Evolutionary conservation across 1,140 invertebrate genomes (phyloP), one percentile per base, ranked within the genome.

Genomic region (Helicoverpa armigera): DNA sequence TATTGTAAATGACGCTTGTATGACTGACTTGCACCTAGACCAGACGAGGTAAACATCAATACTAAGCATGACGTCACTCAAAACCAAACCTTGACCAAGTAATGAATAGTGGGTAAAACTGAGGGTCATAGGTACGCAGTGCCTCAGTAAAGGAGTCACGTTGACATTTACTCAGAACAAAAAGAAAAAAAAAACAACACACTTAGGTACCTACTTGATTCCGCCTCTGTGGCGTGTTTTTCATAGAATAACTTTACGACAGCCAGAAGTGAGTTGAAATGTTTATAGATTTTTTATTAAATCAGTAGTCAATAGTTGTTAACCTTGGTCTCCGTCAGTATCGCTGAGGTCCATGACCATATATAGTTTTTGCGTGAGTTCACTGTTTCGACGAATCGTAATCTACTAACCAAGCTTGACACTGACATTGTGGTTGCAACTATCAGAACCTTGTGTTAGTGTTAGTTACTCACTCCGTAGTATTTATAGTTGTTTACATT

Each of bases 311-410:
- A 81, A 82, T 73, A 82, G 81, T 79, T 13, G 86, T 82, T 83
- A 80, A 80, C 89, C 88, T 91, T 89, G 87, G 78, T 83, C 79
- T 53, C 54, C 74, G 70, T 74, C 67, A 84, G 31, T 65, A 61
- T 61, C 63, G 61, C 63, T 73, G 83, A 87, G 88, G 88, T 90
- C 80, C 75, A 85, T 69, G 84, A 83, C 87, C 86, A 86, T 88
- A 87, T 83, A 89, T 83, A 89, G 86, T 73, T 86, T 85, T 86
- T 83, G 86, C 82, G 75, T 80, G 60, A 76, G 81, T 78, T 72
- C 51, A 82, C 65, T 72, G 18, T 69, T 80, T 77, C 54, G 67
- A 50, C 61, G 73, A 77, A 81, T 56, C 78, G 77, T 75, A 76
- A 80, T 76, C 63, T 23, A 13, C 73, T 35, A 48, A 72, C 51